A percentile compares a stretch with the other conserved stretches of the same genome.
Conservation (phyloP, 2,113 vertebrate species). For the Centropus unirufus region DNA sequence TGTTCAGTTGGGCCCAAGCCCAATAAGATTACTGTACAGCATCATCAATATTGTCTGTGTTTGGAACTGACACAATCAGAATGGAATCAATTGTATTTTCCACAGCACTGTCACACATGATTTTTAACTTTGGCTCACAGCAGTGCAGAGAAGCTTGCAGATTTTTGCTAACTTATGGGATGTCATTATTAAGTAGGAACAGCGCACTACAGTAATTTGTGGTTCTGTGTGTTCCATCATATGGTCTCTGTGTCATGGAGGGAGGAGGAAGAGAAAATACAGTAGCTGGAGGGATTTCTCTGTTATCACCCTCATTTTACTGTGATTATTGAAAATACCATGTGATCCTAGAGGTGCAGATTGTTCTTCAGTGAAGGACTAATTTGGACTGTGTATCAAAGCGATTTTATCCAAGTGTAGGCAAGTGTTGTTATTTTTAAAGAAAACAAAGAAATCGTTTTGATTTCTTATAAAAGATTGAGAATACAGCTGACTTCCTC, state of each 20-base stretch:
- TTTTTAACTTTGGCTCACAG: conserved; percentile 80
- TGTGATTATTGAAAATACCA: conserved; percentile 62
- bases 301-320: conserved; percentile 47
- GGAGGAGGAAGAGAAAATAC: conserved; percentile 47
- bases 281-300: conserved; percentile 52
- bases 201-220: conserved; percentile 70
- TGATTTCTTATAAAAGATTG: conserved; percentile 33
- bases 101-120: conserved; percentile 81
- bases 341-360: conserved; percentile 36
- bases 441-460: neutral
- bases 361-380: conserved; percentile 51
- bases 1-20: conserved; percentile 80
- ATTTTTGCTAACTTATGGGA: conserved; percentile 77
- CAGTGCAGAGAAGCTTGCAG: conserved; percentile 75
- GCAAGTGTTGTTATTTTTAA: neutral
- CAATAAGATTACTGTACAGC: conserved; percentile 81
- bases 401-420: conserved; percentile 17
- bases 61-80: conserved; percentile 83
- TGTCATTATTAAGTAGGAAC: conserved; percentile 79
- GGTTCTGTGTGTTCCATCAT: conserved; percentile 65
- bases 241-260: conserved; percentile 54
- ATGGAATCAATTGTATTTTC: conserved; percentile 81
- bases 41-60: conserved; percentile 84
- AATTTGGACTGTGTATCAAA: conserved; percentile 64
- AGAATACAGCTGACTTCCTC: neutral